Conservation (phyloP, 2,113 vertebrate species). For the Rhipidura dahli region DNA sequence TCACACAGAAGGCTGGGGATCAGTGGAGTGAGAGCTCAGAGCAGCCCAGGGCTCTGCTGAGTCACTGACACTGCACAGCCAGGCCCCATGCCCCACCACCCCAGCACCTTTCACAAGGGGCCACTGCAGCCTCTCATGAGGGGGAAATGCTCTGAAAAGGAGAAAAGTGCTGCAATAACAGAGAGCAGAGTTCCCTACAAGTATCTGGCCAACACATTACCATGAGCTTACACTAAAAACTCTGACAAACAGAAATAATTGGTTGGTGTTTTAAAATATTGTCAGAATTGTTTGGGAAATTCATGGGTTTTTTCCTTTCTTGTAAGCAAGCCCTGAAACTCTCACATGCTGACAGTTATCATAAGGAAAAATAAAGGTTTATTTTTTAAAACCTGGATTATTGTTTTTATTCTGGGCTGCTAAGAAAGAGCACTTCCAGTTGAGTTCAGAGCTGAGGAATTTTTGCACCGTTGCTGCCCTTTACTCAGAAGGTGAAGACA, state of each 20-base stretch:
- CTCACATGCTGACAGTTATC: neutral
- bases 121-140: neutral
- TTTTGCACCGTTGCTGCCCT: neutral
- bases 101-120: neutral
- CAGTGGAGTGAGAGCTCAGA: neutral
- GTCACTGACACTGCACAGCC: fast-evolving
- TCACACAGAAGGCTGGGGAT: fast-evolving
- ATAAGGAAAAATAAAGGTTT: neutral
- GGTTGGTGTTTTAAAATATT: neutral
- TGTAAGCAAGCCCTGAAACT: neutral
- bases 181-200: neutral
- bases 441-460: neutral
- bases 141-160: neutral
- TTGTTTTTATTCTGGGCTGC: neutral
- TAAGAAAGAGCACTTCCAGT: neutral
- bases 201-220: neutral
- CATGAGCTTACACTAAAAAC: neutral
- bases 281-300: neutral
- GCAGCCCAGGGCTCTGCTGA: neutral
- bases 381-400: neutral
- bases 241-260: neutral
- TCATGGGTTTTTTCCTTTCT: neutral
- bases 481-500: too few relatives aligned
- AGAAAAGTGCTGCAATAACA: neutral
- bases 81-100: too few relatives aligned